Base-by-base conservation (phyloP, 2,113 vertebrate genomes). In the Leptosomus discolor region DNA sequence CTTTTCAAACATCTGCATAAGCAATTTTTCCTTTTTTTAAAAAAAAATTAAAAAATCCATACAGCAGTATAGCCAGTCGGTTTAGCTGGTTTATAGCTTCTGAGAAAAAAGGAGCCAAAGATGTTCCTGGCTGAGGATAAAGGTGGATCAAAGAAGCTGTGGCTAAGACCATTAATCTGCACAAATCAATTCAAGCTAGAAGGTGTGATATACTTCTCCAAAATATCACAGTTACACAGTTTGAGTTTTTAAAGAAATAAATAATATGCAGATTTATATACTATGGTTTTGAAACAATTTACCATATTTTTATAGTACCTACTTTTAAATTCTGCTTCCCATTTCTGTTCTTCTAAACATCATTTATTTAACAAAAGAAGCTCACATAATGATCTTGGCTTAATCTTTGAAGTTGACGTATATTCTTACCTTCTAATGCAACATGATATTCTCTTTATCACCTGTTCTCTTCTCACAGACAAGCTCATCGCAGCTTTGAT, bases 301-400 rank as follows among this genome's bases (percentile, higher is more conserved):
- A 70, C 12, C 0, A 1, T 67, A 20, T 56, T 83, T 87, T 91
- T 76, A 58, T 34, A 32, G 10, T 29, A 68, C 15, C 56, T 61
- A 11, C 70, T 81, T 96, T 41, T 27, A 69, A 83, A 68, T 84
- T 91, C 89, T 80, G 9, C 14, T 85, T 93, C 48, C 24, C 15
- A 11, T 75, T 83, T 87, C 76, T 86, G 43, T 80, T 93, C 78
- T 68, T 92, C 91, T 92, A 83, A 95, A 27, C 84, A 97, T 97
- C 46, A 95, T 92, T 96, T 97, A 96, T 97, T 97, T 81, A 97
- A 88, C 80, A 95, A 86, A 91, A 96, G 96, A 54, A 93, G 45
- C 74, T 95, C 68, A 24, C 70, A 85, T 95, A 97, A 96, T 75
- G 48, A 95, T 96, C 87, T 65, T 53, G 51, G 45, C 37, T 94